Evolutionary conservation across 2,113 vertebrate species (phyloP).

Genomic region (Heterocephalus glaber): DNA sequence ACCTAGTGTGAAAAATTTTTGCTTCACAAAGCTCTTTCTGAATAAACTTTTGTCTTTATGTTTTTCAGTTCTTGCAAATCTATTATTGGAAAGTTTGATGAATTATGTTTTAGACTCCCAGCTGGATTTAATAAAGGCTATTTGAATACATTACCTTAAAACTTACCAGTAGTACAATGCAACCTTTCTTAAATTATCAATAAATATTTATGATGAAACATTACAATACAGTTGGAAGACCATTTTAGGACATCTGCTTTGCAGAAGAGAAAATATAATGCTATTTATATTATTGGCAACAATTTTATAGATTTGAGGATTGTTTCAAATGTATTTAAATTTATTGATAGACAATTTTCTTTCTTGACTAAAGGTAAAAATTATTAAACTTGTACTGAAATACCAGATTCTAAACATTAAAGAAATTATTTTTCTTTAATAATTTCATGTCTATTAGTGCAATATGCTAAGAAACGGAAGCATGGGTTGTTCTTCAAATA

Average conservation of each 20-base stretch:
- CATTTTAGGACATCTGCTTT: background rate
- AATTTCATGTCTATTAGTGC: background rate
- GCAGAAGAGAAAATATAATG: background rate
- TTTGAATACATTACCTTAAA: conserved; percentile 34
- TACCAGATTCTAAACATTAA: background rate
- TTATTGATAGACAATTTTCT: background rate
- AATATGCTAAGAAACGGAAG: background rate
- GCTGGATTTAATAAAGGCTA: background rate
- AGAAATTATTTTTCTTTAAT: background rate
- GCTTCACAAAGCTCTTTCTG: conserved; percentile 3
- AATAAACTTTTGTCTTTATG: background rate
- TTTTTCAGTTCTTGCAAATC: background rate
- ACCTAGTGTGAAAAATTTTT: background rate
- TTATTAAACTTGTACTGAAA: background rate
- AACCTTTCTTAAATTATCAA: conserved; percentile 25
- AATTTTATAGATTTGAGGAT: background rate
- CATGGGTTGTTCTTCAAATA: background rate
- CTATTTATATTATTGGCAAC: background rate
- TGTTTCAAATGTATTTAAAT: background rate
- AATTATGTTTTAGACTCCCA: conserved; percentile 35
- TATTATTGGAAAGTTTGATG: background rate
- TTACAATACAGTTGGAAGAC: background rate
- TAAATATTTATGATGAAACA: conserved; percentile 56
- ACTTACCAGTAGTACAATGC: background rate
- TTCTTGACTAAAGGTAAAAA: background rate